Evolutionary conservation across 2,113 vertebrate species (phyloP), one percentile per base, ranked within the genome.

Genomic region (Tupaia tana): DNA sequence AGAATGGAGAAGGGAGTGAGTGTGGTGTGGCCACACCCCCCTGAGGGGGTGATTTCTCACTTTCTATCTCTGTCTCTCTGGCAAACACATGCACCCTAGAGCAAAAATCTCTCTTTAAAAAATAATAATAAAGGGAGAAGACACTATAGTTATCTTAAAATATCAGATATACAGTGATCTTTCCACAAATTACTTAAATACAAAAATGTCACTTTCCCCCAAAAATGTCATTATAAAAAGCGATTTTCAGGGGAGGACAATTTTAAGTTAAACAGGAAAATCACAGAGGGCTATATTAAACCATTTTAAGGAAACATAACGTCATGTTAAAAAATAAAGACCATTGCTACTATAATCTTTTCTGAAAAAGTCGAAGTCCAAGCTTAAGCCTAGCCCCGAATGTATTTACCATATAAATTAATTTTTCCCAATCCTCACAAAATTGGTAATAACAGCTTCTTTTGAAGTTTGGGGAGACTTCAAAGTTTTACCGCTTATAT

Each of bases 401-500:
- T 31, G 93, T 70, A 93, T 61, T 67, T 74, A 95, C 79, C 20
- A 86, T 52, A 90, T 15, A 66, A 78, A 79, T 85, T 59, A 75
- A 63, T 77, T 92, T 92, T 93, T 83, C 82, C 74, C 88, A 88
- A 83, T 74, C 56, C 82, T 90, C 71, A 92, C 8, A 19, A 75
- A 96, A 96, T 43, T 85, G 70, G 31, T 71, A 66, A 91, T 52
- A 95, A 31, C 61, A 91, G 63, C 29, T 96, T 95, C 95, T 93
- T 96, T 96, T 19, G 2, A 95, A 97, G 86, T 98, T 93, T 96
- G 22, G 13, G 74, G 58, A 82, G 83, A 85, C 87, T 92, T 73
- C 15, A 85, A 96, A 97, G 94, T 94, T 98, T 97, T 93, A 90
- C 90, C 63, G 81, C 71, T 94, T 6, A 75, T 6, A 75, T 3